Evolutionary conservation across 2,888 invertebrate genomes (phyloP).

Genomic region (Lamellibrachia columna): DNA sequence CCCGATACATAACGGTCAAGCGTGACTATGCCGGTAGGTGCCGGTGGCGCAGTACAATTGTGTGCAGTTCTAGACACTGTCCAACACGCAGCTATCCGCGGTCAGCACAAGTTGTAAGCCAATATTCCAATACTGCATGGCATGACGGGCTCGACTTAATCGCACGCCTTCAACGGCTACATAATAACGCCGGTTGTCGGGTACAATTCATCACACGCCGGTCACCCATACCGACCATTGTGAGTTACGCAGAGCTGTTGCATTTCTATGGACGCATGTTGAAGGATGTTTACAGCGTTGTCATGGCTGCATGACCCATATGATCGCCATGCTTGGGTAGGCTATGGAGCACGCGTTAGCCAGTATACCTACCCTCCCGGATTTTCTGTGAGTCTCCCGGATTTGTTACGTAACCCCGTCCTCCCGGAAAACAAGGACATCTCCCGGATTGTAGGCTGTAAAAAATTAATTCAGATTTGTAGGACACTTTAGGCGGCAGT

Average conservation of each 20-base stretch:
- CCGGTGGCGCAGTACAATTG: not conserved
- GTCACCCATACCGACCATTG: constrained; percentile 7
- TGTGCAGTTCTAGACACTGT: not conserved
- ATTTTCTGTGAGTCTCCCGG: no score
- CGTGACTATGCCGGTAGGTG: not conserved
- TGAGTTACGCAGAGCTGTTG: not conserved
- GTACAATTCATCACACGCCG: not conserved
- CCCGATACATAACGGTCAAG: not conserved
- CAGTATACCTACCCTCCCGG: no score
- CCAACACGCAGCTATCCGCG: not conserved
- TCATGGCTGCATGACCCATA: not conserved
- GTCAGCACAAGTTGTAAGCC: not conserved
- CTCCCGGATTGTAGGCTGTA: no score
- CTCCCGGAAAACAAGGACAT: no score
- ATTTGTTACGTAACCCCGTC: no score
- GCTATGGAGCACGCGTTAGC: no score
- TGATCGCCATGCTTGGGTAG: no score
- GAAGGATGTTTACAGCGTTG: not conserved
- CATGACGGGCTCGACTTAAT: not conserved
- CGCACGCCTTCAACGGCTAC: not conserved
- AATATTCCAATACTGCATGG: not conserved
- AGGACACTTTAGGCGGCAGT: no score
- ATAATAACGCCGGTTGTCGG: not conserved
- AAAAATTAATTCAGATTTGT: no score
- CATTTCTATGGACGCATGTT: not conserved